These are phyloP conservation scores for Leptoteleia sp. DNA, from an alignment of 1,140 invertebrate genomes.

Conservation along the genomic window DNA sequence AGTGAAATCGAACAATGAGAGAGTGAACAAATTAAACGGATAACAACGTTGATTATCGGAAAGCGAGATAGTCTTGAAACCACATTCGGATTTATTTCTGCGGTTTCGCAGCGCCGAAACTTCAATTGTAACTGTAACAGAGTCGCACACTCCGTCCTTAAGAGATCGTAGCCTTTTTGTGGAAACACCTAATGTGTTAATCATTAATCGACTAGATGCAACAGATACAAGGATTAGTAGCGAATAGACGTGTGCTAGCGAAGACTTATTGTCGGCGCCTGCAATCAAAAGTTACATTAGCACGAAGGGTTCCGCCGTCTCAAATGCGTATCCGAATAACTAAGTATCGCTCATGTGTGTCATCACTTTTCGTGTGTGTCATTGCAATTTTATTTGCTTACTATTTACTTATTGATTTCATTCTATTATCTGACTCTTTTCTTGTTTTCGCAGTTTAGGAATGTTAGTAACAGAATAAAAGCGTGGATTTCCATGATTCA, in stretches of 20 bases:
- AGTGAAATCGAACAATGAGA: slow-evolving; percentile 12
- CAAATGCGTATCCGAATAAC: slow-evolving; percentile 1
- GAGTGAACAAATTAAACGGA: not conserved
- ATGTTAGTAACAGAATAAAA: not conserved
- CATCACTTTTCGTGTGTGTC: too few species aligned
- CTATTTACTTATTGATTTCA: not conserved
- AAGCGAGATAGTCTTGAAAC: not conserved
- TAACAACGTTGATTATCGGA: not conserved
- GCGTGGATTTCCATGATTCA: not conserved
- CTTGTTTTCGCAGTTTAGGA: not conserved
- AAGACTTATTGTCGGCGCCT: slow-evolving; percentile 83
- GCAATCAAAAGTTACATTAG: slow-evolving; percentile 81
- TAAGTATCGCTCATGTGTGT: slow-evolving; percentile 30
- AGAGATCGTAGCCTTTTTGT: slow-evolving; percentile 67
- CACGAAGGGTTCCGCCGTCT: slow-evolving; percentile 60
- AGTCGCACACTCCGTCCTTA: slow-evolving; percentile 68
- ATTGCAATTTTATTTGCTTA: too few species aligned
- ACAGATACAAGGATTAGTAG: slow-evolving; percentile 79
- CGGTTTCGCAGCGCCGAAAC: slow-evolving; percentile 11
- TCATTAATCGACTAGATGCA: slow-evolving; percentile 76
- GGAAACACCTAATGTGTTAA: slow-evolving; percentile 71
- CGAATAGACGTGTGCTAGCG: slow-evolving; percentile 78
- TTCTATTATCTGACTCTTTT: too few species aligned
- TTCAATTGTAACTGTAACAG: slow-evolving; percentile 10
- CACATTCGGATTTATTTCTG: slow-evolving; percentile 8